Conservation (phyloP, 2,797 vertebrate species). For the Serranus cabrilla region DNA sequence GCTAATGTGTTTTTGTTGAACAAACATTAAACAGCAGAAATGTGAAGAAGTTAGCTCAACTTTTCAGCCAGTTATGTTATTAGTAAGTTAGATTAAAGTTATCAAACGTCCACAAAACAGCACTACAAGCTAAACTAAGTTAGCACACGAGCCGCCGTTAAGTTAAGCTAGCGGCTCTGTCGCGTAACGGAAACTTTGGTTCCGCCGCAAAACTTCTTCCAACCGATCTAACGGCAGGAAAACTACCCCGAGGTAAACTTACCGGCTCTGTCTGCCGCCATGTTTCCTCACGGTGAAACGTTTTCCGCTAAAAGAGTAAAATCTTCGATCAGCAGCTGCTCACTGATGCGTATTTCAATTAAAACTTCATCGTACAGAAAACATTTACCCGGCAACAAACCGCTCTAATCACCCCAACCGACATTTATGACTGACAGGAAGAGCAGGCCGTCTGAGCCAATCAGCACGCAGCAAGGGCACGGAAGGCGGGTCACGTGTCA, state of each 20-base stretch:
- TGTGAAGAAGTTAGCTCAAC: too few relatives aligned
- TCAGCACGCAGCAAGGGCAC: neutral
- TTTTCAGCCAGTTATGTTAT: too few relatives aligned
- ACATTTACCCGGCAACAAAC: neutral
- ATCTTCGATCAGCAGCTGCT: neutral
- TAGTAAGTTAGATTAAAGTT: too few relatives aligned
- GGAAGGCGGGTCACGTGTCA: neutral
- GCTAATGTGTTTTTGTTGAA: too few relatives aligned
- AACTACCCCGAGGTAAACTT: neutral
- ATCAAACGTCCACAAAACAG: too few relatives aligned
- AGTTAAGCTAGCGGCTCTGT: too few relatives aligned
- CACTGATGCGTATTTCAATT: neutral
- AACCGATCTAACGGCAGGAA: too few relatives aligned
- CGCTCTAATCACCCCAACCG: neutral
- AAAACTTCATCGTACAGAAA: neutral
- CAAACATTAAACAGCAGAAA: too few relatives aligned
- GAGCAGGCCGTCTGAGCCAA: neutral
- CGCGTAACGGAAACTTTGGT: too few relatives aligned
- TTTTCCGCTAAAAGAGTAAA: neutral
- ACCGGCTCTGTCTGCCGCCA: neutral
- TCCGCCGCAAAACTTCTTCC: too few relatives aligned
- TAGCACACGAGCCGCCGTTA: too few relatives aligned
- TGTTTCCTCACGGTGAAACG: neutral
- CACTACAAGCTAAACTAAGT: too few relatives aligned
- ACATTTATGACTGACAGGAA: conserved; percentile 1